These are phyloP conservation scores for Frankliniella intonsa DNA, from an alignment of 2,888 invertebrate genomes.

Conservation along the genomic window DNA sequence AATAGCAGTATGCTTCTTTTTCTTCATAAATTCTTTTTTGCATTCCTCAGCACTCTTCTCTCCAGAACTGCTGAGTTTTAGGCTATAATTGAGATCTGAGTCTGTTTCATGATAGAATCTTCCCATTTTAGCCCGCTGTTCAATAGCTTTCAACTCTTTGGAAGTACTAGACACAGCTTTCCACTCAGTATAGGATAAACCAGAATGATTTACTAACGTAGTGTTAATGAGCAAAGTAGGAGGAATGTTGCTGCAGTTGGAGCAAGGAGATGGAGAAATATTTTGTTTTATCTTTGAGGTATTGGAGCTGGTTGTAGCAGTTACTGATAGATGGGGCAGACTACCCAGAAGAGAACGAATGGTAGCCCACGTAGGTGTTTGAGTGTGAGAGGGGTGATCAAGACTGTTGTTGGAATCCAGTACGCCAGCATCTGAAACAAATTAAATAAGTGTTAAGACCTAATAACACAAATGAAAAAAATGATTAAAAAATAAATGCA, in stretches of 20 bases:
- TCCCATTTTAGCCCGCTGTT: too few relatives aligned
- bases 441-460: background rate
- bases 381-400: background rate
- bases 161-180: too few relatives aligned
- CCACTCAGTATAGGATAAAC: background rate
- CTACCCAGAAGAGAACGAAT: background rate
- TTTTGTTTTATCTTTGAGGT: background rate
- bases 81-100: too few relatives aligned
- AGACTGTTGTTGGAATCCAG: background rate
- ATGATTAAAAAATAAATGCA: background rate
- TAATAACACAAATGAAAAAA: too few relatives aligned
- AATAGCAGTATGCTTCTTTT: too few relatives aligned
- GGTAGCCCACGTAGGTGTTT: background rate
- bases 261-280: background rate
- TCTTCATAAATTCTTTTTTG: too few relatives aligned
- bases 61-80: too few relatives aligned
- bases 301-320: background rate
- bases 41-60: too few relatives aligned
- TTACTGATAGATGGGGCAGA: background rate
- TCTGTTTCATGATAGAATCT: too few relatives aligned
- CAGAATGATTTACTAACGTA: background rate
- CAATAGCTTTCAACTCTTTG: too few relatives aligned
- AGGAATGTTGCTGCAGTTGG: background rate
- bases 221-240: slow-evolving; percentile 5
- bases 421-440: background rate